Conservation (phyloP, 2,797 vertebrate genomes). For the Capromys pilorides region DNA sequence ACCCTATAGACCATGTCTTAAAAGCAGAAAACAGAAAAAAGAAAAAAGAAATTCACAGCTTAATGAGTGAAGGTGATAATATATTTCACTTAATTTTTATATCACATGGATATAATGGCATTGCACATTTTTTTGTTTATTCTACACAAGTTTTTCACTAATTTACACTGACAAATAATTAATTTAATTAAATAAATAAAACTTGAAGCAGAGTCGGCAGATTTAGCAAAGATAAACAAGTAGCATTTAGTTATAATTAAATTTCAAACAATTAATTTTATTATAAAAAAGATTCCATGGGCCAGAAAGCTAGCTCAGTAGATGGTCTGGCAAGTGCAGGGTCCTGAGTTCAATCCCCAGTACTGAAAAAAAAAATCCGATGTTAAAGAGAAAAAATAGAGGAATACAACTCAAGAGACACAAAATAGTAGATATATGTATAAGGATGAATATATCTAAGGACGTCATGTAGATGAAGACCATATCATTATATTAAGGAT, state of each 20-base stretch:
- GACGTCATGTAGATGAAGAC: neutral
- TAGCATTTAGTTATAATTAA: neutral
- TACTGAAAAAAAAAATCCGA: too few species aligned
- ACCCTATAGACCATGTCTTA: too few species aligned
- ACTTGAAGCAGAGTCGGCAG: neutral
- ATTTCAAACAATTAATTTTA: neutral
- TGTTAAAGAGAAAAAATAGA: neutral
- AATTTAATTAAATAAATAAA: neutral
- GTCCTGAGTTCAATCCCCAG: too few species aligned
- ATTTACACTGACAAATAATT: neutral
- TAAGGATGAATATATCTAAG: neutral
- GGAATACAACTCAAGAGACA: neutral
- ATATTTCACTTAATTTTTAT: neutral
- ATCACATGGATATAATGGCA: neutral
- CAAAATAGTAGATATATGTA: neutral
- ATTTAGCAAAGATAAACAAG: neutral
- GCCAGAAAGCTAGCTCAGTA: too few species aligned
- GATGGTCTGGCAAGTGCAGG: too few species aligned
- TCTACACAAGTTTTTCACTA: neutral
- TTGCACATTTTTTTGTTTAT: neutral
- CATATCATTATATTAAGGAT: neutral
- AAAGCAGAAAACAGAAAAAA: too few species aligned
- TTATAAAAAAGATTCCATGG: neutral
- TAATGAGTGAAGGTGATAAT: neutral
- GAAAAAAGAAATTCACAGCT: neutral